Conservation (phyloP, 1,140 invertebrate genomes). For the Procambarus virginalis region DNA sequence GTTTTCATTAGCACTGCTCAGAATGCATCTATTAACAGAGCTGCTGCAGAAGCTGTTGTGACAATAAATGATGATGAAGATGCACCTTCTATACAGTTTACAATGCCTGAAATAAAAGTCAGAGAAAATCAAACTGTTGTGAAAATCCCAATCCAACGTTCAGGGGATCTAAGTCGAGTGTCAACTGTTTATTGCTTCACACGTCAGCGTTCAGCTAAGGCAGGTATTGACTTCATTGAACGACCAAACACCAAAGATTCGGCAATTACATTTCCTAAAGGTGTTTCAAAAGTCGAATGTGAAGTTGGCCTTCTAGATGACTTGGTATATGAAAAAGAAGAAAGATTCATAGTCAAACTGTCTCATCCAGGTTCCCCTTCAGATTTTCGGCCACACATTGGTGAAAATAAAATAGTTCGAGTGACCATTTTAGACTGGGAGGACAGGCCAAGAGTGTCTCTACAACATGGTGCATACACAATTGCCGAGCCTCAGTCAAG, state of each 20-base stretch:
- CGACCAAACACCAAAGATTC: slow-evolving; percentile 74
- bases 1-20: slow-evolving; percentile 61
- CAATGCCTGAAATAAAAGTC: slow-evolving; percentile 72
- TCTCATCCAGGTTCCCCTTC: slow-evolving; percentile 71
- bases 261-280: slow-evolving; percentile 74
- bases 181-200: slow-evolving; percentile 75
- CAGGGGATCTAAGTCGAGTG: slow-evolving; percentile 73
- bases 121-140: slow-evolving; percentile 73
- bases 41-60: slow-evolving; percentile 49
- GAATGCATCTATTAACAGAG: slow-evolving; percentile 46
- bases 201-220: slow-evolving; percentile 74
- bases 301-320: slow-evolving; percentile 74
- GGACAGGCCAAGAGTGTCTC: slow-evolving; percentile 66
- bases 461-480: slow-evolving; percentile 67
- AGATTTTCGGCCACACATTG: slow-evolving; percentile 71
- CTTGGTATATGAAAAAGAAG: slow-evolving; percentile 74
- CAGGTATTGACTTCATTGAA: slow-evolving; percentile 74
- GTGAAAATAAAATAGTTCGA: slow-evolving; percentile 73
- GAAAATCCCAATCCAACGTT: slow-evolving; percentile 72
- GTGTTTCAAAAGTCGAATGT: slow-evolving; percentile 72
- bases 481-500: slow-evolving; percentile 71
- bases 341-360: slow-evolving; percentile 74
- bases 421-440: slow-evolving; percentile 74
- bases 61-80: slow-evolving; percentile 61
- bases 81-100: slow-evolving; percentile 72